Percentiles rank a stretch among this genome's conserved stretches.
Evolutionary conservation across 2,888 invertebrate species (phyloP).

Genomic region (Synanthedon myopaeformis): DNA sequence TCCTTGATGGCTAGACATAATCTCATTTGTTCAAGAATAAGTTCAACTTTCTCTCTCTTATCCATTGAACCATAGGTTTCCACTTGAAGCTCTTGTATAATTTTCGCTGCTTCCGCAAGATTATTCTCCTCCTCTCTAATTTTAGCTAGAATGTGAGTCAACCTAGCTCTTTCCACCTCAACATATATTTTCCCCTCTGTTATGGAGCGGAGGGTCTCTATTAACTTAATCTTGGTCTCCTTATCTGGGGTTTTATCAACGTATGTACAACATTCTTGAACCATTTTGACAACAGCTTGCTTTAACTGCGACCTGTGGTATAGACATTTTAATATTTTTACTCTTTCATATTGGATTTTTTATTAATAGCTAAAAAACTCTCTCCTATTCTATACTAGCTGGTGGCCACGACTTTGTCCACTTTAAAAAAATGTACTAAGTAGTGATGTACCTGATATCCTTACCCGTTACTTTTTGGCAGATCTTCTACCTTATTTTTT

Average conservation of each 20-base stretch:
- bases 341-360: no score
- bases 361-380: no score
- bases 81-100: conserved; percentile 92
- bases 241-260: conserved; percentile 93
- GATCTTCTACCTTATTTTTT: no score
- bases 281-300: conserved; percentile 96
- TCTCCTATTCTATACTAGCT: no score
- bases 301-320: conserved; percentile 85
- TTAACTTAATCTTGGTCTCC: conserved; percentile 91
- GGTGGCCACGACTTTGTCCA: no score
- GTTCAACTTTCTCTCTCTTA: conserved; percentile 94
- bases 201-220: conserved; percentile 93
- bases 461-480: no score
- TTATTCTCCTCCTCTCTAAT: conserved; percentile 87
- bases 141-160: conserved; percentile 90
- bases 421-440: no score
- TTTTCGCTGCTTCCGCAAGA: conserved; percentile 89
- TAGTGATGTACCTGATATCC: not conserved
- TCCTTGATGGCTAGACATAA: conserved; percentile 95
- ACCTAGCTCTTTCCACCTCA: conserved; percentile 97
- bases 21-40: conserved; percentile 98
- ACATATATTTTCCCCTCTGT: conserved; percentile 99
- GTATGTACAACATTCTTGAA: conserved; percentile 94
- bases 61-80: conserved; percentile 99
- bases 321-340: no score